A percentile compares a stretch with the other conserved stretches of the same genome.
These are phyloP conservation scores for Tillus elongatus DNA, from an alignment of 2,888 invertebrate species.

Conservation along the genomic window DNA sequence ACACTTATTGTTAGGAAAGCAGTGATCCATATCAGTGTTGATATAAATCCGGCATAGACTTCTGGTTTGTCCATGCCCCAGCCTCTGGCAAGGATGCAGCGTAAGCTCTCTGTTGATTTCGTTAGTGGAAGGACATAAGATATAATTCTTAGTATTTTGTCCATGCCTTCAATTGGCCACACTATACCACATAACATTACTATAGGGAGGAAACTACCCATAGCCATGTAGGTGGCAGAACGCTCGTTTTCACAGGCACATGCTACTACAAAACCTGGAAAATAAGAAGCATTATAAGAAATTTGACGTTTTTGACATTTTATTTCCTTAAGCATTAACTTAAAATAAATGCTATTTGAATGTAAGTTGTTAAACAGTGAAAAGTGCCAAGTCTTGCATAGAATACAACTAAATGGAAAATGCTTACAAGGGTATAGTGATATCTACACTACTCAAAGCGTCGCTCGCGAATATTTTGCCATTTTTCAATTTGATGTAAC, in stretches of 20 bases:
- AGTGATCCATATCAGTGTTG: constrained; percentile 69
- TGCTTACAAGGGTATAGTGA: too few relatives aligned
- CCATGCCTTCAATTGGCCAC: constrained; percentile 94
- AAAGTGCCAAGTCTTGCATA: too few relatives aligned
- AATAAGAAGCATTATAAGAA: too few relatives aligned
- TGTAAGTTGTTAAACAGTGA: too few relatives aligned
- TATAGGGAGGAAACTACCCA: constrained; percentile 79
- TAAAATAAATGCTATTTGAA: too few relatives aligned
- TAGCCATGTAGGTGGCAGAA: constrained; percentile 74
- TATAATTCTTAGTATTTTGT: constrained; percentile 55
- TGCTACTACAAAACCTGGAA: constrained; percentile 70
- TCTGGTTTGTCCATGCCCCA: constrained; percentile 63
- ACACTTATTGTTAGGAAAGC: constrained; percentile 67
- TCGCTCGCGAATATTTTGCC: too few relatives aligned
- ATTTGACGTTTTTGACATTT: background rate
- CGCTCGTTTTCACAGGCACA: constrained; percentile 72
- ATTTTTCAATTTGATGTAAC: too few relatives aligned
- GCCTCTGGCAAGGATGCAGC: constrained; percentile 76
- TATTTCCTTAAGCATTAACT: too few relatives aligned
- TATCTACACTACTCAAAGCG: too few relatives aligned
- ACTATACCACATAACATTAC: constrained; percentile 83
- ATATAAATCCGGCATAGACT: constrained; percentile 75
- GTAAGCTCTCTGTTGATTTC: constrained; percentile 76
- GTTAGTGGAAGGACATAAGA: constrained; percentile 76
- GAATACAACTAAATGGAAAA: too few relatives aligned